These are phyloP conservation scores for Silurus asotus DNA, from an alignment of 2,113 vertebrate genomes.

Conservation along the genomic window DNA sequence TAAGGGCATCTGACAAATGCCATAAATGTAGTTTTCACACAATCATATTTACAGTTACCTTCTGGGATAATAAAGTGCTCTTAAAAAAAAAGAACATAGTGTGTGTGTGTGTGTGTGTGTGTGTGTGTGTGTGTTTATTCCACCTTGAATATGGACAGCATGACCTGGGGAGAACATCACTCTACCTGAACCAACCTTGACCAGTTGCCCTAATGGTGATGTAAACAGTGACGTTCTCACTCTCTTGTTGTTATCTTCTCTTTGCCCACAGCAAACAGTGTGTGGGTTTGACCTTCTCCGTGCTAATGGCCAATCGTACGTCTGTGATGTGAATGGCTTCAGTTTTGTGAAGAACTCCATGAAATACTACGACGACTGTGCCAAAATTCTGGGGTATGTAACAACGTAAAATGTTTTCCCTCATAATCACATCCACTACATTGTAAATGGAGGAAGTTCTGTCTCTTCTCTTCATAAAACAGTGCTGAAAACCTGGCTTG, in stretches of 20 bases:
- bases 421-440: neutral
- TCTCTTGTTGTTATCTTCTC: constrained; percentile 35
- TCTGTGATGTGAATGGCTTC: constrained; percentile 91
- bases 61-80: too few relatives aligned
- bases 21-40: too few relatives aligned
- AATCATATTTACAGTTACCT: too few relatives aligned
- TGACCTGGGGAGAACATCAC: neutral
- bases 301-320: constrained; percentile 90
- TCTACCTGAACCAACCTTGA: neutral
- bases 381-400: constrained; percentile 88
- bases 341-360: constrained; percentile 94
- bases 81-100: too few relatives aligned
- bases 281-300: constrained; percentile 89
- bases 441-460: neutral
- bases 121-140: too few relatives aligned
- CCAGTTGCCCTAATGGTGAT: neutral
- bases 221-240: constrained; percentile 11
- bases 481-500: neutral
- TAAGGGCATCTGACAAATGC: too few relatives aligned
- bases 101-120: too few relatives aligned
- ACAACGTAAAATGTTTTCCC: neutral
- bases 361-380: constrained; percentile 93
- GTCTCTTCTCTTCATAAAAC: neutral
- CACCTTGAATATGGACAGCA: neutral
- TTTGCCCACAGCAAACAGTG: constrained; percentile 83